Evolutionary conservation across 2,797 vertebrate genomes (phyloP).

Genomic region (Sebastes diaconus): DNA sequence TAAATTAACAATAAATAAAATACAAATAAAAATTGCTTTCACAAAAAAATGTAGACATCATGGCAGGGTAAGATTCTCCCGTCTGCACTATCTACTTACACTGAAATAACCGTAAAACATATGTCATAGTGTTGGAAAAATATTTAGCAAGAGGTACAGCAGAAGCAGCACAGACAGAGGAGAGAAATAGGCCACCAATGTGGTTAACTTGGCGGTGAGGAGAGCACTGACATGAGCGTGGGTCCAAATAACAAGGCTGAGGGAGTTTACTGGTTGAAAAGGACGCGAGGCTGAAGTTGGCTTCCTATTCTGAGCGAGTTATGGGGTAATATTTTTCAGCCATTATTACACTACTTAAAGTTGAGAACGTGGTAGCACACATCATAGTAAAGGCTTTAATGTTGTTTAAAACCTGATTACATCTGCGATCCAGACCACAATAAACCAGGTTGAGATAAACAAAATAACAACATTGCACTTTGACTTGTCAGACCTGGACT

Average conservation of each 20-base stretch:
- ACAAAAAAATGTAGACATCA: slow-evolving; percentile 35
- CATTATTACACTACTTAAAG: neutral
- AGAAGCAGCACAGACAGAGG: slow-evolving; percentile 35
- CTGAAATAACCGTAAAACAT: slow-evolving; percentile 10
- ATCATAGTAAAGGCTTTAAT: neutral
- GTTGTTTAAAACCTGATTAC: neutral
- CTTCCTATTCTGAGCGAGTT: neutral
- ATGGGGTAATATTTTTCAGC: neutral
- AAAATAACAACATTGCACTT: neutral
- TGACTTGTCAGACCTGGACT: neutral
- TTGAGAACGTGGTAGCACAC: neutral
- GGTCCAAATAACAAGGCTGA: slow-evolving; percentile 29
- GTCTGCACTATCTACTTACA: slow-evolving; percentile 17
- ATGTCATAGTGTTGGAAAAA: slow-evolving; percentile 11
- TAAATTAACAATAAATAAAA: slow-evolving; percentile 80
- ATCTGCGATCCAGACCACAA: neutral
- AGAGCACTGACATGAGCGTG: slow-evolving; percentile 24
- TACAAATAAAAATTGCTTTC: slow-evolving; percentile 31
- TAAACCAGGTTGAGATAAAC: neutral
- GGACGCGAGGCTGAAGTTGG: neutral
- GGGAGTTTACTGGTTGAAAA: slow-evolving; percentile 3
- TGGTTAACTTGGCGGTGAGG: slow-evolving; percentile 3
- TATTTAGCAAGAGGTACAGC: slow-evolving; percentile 23
- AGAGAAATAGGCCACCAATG: slow-evolving; percentile 20
- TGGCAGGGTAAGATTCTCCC: slow-evolving; percentile 11